Evolutionary conservation across 2,797 vertebrate species (phyloP), one percentile per base, ranked within the genome.

Genomic region (Odontamblyopus rebecca): DNA sequence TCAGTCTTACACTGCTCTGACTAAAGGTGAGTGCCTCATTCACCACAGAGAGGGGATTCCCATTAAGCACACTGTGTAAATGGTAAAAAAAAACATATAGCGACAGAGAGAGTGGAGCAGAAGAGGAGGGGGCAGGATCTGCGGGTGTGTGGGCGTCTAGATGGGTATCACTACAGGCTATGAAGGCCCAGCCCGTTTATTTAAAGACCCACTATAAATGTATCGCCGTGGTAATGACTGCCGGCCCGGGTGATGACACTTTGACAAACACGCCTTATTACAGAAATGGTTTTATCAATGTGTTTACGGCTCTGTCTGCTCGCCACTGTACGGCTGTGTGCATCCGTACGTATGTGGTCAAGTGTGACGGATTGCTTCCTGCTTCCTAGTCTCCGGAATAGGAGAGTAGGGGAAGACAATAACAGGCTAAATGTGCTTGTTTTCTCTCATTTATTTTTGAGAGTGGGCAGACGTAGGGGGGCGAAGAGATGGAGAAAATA

Each of bases 191-290:
- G 81, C 72, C 81, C 71, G 75, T 92, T 92, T 93, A 91, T 93
- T 91, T 92, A 91, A 91, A 91, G 82, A 88, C 86, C 80, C 90
- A 74, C 88, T 89, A 89, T 92, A 92, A 92, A 91, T 89, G 89
- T 83, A 85, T 86, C 89, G 86, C 86, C 64, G 85, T 90, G 88
- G 91, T 92, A 93, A 93, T 91, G 84, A 84, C 90, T 81, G 77
- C 74, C 61, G 82, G 87, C 85, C 89, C 80, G 65, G 76, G 71
- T 83, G 85, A 86, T 92, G 91, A 89, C 92, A 93, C 84, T 90
- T 92, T 93, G 92, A 93, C 88, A 92, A 93, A 93, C 89, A 89
- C 71, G 16, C 82, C 87, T 92, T 90, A 92, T 93, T 93, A 93
- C 87, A 92, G 85, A 88, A 92, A 92, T 90, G 88, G 84, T 88